Evolutionary conservation across 2,113 vertebrate genomes (phyloP), one percentile per base, ranked within the genome.

Genomic region (Gobio gobio): DNA sequence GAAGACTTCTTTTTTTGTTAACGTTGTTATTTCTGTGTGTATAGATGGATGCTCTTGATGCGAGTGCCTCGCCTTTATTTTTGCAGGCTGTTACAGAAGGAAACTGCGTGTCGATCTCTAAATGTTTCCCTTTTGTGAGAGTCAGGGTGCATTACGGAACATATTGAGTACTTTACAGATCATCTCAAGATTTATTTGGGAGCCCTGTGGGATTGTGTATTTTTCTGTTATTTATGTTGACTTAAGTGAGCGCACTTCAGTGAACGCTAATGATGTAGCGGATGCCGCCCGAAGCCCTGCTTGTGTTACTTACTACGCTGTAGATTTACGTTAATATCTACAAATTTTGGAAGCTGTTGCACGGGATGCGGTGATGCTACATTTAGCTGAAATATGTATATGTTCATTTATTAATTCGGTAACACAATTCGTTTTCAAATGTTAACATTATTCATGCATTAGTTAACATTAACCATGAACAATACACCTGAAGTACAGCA

Each of bases 161-260:
- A 22, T 6, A 7, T 26, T 36, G 78, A 78, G 76, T 54, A 56
- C 36, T 68, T 61, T 40, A 26, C 78, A 56, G 51, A 77, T 82
- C 64, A 56, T 83, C 70, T 76, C 76, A 22, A 75, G 68, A 86
- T 82, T 75, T 86, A 64, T 79, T 61, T 75, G 78, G 59, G 20
- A 84, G 40, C 47, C 68, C 56, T 33, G 0, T 13, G 64, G 78
- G 64, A 80, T 86, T 75, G 78, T 66, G 64, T 78, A 33, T 33
- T 59, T 83, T 79, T 83, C 33, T 58, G 24, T 82, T 84, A 82
- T 85, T 88, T 79, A 76, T 56, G 29, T 78, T 82, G 77, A 88
- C 61, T 75, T 83, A 10, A 83, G 66, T 68, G 66, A 18, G n/a
- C 4, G 58, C 54, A 83, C 56, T 88, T 88, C 56, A 86, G 75